phyloP scores from a whole-genome alignment of 2,888 invertebrate species.

The Ganaspis brasiliensis region DNA sequence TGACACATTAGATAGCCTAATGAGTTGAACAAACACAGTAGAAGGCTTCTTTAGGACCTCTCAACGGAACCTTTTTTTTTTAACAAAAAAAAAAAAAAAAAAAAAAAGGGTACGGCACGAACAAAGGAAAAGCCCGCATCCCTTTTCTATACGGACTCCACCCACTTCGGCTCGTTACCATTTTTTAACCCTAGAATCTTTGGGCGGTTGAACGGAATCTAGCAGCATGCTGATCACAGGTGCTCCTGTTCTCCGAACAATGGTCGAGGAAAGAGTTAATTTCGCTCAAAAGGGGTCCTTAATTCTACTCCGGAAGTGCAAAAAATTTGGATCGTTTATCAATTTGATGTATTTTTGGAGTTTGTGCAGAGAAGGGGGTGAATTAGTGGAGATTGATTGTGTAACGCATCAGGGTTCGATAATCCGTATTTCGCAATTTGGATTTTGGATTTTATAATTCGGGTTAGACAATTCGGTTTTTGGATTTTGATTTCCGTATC shows the following conservation, averaged over 20 bases:
- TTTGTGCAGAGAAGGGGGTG: no score
- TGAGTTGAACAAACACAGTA: conserved; percentile 62
- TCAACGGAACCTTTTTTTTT: conserved; percentile 48
- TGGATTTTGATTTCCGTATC: no score
- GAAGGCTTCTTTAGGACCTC: conserved; percentile 54
- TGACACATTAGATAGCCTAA: conserved; percentile 68
- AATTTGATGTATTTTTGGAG: no score
- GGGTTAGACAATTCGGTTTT: no score
- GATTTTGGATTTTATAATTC: no score
- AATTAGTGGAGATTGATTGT: no score
- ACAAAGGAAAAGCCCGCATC: conserved; percentile 65
- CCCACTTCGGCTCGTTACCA: conserved; percentile 71
- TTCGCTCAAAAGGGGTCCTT: neutral
- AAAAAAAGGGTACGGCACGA: conserved; percentile 56
- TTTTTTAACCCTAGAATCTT: conserved; percentile 64
- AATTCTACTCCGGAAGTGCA: conserved; percentile 3
- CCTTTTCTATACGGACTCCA: conserved; percentile 61
- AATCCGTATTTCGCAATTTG: no score
- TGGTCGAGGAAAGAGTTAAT: neutral
- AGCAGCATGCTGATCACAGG: conserved; percentile 29
- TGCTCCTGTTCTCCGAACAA: neutral
- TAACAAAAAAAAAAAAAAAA: no score
- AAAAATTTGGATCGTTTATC: no score
- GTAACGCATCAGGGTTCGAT: no score
- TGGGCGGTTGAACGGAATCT: conserved; percentile 68